A percentile compares a stretch with the other conserved stretches of the same genome.
Evolutionary conservation across 2,888 invertebrate genomes (phyloP).

Genomic region (Cybosia mesomella): DNA sequence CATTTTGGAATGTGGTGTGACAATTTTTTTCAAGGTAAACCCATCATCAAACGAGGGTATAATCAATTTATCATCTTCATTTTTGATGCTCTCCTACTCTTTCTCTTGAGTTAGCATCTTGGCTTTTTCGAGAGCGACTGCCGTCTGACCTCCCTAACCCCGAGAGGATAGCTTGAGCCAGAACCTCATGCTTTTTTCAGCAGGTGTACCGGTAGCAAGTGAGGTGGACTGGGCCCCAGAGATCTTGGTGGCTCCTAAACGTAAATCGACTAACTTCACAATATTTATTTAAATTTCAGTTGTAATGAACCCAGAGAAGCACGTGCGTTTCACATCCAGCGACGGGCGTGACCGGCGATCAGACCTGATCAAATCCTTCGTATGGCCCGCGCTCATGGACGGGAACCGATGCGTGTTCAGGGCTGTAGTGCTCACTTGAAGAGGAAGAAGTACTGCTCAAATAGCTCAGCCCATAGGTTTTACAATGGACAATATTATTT

Average conservation of each 20-base stretch:
- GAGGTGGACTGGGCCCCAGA: no score
- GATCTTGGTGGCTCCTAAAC: not conserved
- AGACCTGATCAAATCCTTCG: slow-evolving; percentile 92
- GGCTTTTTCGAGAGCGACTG: not conserved
- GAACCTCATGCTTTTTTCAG: no score
- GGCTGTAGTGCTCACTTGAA: slow-evolving; percentile 94
- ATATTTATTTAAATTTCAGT: slow-evolving; percentile 69
- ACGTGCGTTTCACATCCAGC: slow-evolving; percentile 89
- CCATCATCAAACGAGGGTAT: no score
- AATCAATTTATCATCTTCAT: no score
- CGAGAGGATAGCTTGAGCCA: no score
- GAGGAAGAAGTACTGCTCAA: not conserved
- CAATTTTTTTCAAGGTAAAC: no score
- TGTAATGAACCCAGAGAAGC: slow-evolving; percentile 91
- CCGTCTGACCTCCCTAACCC: no score
- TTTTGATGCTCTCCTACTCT: no score
- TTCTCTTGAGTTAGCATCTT: no score
- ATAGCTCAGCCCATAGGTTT: not conserved
- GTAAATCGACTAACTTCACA: not conserved
- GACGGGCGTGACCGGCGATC: slow-evolving; percentile 91
- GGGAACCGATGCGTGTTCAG: slow-evolving; percentile 93
- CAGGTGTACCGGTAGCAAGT: no score
- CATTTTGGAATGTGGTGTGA: no score
- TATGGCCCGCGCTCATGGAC: slow-evolving; percentile 95
- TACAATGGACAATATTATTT: not conserved